phyloP scores from a whole-genome alignment of 2,113 vertebrate species.

The Pseudolaguvia tuberculata region DNA sequence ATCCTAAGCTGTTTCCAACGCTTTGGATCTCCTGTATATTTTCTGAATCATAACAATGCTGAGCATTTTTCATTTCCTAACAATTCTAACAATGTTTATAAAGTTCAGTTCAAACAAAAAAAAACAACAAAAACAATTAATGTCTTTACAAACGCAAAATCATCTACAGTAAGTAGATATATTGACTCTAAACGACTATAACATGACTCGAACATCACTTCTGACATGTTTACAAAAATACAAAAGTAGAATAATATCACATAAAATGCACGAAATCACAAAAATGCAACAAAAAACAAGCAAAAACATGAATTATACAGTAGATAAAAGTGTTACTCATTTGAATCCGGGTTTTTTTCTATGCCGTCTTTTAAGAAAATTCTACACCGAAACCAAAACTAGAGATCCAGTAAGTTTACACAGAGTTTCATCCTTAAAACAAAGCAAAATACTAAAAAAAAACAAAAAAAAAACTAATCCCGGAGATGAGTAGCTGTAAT shows the following conservation, averaged over 20 bases:
- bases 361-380: neutral
- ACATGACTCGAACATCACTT: too few species aligned
- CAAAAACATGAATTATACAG: neutral
- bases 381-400: neutral
- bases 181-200: too few species aligned
- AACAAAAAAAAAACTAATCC: neutral
- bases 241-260: too few species aligned
- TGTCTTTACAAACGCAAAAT: too few species aligned
- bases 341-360: neutral
- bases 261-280: neutral
- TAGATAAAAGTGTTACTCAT: neutral
- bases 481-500: neutral
- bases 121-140: too few species aligned
- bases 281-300: neutral
- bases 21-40: neutral
- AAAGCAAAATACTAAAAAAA: neutral
- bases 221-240: too few species aligned
- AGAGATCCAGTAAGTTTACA: neutral
- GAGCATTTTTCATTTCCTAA: neutral
- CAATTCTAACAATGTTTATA: too few species aligned
- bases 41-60: neutral
- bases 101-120: neutral
- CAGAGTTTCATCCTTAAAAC: neutral
- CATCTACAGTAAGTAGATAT: too few species aligned
- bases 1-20: neutral